phyloP scores from a whole-genome alignment of 2,888 invertebrate species.

The Protophormia terraenovae region DNA sequence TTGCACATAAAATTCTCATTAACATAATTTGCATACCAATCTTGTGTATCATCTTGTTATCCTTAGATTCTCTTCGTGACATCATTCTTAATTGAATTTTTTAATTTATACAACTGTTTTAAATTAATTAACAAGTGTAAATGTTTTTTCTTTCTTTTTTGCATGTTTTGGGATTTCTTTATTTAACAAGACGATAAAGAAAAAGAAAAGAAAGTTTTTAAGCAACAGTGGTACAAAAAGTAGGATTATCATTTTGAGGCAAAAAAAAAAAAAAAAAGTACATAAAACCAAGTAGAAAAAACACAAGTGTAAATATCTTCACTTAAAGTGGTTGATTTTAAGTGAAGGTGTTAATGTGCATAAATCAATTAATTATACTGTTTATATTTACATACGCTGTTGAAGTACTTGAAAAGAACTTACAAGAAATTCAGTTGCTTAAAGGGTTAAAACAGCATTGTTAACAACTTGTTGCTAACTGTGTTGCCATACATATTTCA shows the following conservation, averaged over 20 bases:
- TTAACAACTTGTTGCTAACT: background rate
- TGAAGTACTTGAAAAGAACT: background rate
- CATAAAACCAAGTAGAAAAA: background rate
- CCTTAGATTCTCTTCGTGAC: background rate
- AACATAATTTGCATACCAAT: conserved; percentile 34
- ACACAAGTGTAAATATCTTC: background rate
- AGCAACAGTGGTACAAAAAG: too few relatives aligned
- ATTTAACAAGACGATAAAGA: background rate
- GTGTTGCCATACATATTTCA: background rate
- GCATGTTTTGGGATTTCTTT: background rate
- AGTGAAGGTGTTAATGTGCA: background rate
- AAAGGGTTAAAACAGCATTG: background rate
- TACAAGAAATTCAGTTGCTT: background rate
- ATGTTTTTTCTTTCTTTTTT: background rate
- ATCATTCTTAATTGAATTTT: conserved; percentile 32
- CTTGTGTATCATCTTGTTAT: conserved; percentile 23
- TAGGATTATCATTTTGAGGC: background rate
- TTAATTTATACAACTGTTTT: conserved; percentile 26
- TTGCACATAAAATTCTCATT: background rate
- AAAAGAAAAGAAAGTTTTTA: background rate
- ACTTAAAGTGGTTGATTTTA: background rate
- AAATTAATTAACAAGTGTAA: conserved; percentile 42
- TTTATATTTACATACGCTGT: background rate
- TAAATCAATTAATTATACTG: background rate
- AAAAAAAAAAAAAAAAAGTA: background rate